phyloP scores from a whole-genome alignment of 2,797 vertebrate genomes.

The Sebastes reedi region DNA sequence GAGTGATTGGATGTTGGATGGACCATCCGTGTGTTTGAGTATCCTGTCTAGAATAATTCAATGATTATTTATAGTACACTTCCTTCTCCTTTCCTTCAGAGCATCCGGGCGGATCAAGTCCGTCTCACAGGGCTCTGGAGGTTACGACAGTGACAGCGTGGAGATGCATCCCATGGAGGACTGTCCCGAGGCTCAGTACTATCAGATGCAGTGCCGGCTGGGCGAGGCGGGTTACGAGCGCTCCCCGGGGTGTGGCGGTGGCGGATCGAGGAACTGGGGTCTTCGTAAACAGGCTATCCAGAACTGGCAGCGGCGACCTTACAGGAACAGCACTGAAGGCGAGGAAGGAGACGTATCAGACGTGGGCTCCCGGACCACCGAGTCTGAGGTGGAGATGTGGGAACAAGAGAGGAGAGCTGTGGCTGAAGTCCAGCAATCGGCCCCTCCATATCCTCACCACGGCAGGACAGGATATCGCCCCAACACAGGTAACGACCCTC shows the following conservation, averaged over 20 bases:
- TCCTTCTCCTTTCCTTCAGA: conserved; percentile 68
- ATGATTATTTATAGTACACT: background rate
- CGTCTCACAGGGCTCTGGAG: conserved; percentile 91
- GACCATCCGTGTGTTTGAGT: background rate
- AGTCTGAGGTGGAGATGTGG: conserved; percentile 95
- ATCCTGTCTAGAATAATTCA: background rate
- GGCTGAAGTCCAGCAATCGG: conserved; percentile 80
- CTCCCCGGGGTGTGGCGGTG: conserved; percentile 78
- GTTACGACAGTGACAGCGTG: conserved; percentile 95
- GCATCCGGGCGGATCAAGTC: conserved; percentile 91
- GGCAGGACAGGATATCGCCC: conserved; percentile 85
- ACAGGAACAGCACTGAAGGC: conserved; percentile 96
- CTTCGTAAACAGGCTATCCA: conserved; percentile 97
- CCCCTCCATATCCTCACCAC: conserved; percentile 80
- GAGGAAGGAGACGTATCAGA: conserved; percentile 96
- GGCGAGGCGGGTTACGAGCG: conserved; percentile 83
- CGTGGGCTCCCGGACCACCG: conserved; percentile 93
- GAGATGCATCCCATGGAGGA: conserved; percentile 92
- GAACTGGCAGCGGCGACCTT: conserved; percentile 97
- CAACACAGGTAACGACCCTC: conserved; percentile 78
- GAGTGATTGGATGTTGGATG: background rate
- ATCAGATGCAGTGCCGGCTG: conserved; percentile 85
- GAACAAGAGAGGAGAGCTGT: conserved; percentile 86
- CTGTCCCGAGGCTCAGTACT: conserved; percentile 84
- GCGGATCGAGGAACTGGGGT: conserved; percentile 86